Evolutionary conservation across 53 echinoderm and acorn worm genomes (phyloP).

Genomic region (Actinopyga echinites): DNA sequence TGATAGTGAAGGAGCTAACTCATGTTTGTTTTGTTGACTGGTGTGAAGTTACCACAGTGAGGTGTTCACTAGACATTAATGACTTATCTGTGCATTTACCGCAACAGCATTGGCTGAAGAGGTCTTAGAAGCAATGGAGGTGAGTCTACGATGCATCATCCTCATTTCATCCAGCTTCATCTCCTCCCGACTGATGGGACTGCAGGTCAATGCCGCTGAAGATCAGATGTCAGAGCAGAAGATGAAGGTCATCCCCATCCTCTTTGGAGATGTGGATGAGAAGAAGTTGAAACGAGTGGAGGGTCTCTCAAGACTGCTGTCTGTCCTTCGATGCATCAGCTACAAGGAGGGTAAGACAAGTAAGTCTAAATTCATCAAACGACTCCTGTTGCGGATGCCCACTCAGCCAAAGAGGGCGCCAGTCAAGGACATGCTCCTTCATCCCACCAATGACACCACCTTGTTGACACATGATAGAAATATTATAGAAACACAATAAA

Average conservation of each 20-base stretch:
- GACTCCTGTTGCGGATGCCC: conserved; percentile 25
- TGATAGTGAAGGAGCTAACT: too few relatives aligned
- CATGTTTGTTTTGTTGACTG: too few relatives aligned
- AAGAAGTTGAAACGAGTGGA: neutral
- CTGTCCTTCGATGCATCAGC: neutral
- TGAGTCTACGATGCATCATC: conserved; percentile 19
- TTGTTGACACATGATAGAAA: neutral
- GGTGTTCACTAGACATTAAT: too few relatives aligned
- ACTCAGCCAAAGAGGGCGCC: neutral
- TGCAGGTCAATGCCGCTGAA: conserved; percentile 1
- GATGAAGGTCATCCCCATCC: conserved; percentile 35
- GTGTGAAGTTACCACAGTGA: too few relatives aligned
- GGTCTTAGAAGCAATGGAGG: conserved; percentile 25
- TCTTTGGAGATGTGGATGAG: conserved; percentile 22
- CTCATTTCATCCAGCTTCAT: conserved; percentile 16
- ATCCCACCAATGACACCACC: conserved; percentile 20
- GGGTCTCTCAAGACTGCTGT: neutral
- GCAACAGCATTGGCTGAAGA: conserved; percentile 26
- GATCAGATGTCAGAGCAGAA: conserved; percentile 18
- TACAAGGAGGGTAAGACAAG: conserved; percentile 35
- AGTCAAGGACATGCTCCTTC: neutral
- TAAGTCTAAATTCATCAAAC: conserved; percentile 1
- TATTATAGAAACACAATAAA: too few relatives aligned
- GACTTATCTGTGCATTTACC: neutral
- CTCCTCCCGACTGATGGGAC: conserved; percentile 27